A percentile compares a stretch with the other conserved stretches of the same genome.
These are phyloP conservation scores for Centropus unirufus DNA, from an alignment of 2,113 vertebrate species.

Conservation along the genomic window DNA sequence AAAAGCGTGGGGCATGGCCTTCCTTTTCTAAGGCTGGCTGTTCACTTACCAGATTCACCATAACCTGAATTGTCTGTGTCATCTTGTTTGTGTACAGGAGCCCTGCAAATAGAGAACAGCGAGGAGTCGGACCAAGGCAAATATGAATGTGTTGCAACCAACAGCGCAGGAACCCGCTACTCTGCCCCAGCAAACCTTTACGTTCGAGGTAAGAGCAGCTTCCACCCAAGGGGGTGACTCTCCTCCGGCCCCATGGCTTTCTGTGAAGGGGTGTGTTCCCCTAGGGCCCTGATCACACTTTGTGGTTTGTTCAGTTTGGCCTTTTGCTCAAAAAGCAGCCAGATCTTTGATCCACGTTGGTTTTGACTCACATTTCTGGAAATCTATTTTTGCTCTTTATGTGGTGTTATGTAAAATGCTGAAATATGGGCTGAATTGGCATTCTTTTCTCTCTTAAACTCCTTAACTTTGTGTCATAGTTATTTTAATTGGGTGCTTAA, in stretches of 20 bases:
- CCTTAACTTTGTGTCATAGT: not conserved
- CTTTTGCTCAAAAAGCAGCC: not conserved
- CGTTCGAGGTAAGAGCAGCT: slow-evolving; percentile 91
- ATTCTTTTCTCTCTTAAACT: slow-evolving; percentile 25
- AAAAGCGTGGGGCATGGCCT: not conserved
- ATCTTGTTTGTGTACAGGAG: slow-evolving; percentile 83
- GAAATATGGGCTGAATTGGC: not conserved
- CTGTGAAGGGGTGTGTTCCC: not conserved
- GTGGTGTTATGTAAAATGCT: not conserved
- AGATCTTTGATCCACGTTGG: not conserved
- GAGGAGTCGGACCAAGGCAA: slow-evolving; percentile 99
- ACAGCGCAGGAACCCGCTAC: slow-evolving; percentile 95
- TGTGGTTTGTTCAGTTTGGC: not conserved
- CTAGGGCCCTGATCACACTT: not conserved
- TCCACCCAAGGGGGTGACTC: not conserved
- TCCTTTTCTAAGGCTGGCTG: slow-evolving; percentile 14
- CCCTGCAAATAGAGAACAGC: slow-evolving; percentile 97
- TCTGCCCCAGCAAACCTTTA: slow-evolving; percentile 97
- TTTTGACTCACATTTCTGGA: not conserved
- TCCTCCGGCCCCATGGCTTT: not conserved
- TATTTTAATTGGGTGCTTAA: not conserved
- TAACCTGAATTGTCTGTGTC: slow-evolving; percentile 49
- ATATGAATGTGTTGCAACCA: slow-evolving; percentile 96
- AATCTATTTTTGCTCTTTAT: not conserved
- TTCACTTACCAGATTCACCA: not conserved